These are phyloP conservation scores for Nomada ruficornis DNA, from an alignment of 2,888 invertebrate species.

Conservation along the genomic window DNA sequence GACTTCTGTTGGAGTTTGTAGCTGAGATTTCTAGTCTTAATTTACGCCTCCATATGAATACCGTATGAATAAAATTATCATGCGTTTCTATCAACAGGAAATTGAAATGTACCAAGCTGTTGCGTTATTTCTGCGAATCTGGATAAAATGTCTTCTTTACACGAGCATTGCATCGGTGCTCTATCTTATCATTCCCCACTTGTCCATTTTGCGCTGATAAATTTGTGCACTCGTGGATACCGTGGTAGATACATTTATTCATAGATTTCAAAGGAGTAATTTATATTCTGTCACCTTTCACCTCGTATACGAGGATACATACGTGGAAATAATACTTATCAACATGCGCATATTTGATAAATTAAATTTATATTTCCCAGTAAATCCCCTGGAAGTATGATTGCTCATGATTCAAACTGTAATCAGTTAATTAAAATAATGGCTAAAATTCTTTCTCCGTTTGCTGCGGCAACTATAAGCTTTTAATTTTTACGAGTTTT, in stretches of 20 bases:
- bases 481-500: not conserved
- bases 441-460: not conserved
- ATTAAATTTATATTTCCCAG: slow-evolving; percentile 15
- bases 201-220: slow-evolving; percentile 18
- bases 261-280: slow-evolving; percentile 26
- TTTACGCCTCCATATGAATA: no score
- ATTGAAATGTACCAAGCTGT: not conserved
- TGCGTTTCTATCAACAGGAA: not conserved
- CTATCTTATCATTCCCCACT: slow-evolving; percentile 31
- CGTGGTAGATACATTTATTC: slow-evolving; percentile 28
- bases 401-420: not conserved
- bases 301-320: not conserved
- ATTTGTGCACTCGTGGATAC: not conserved
- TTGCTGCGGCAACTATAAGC: not conserved
- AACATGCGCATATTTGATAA: not conserved
- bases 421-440: not conserved
- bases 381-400: not conserved
- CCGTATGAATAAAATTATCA: slow-evolving; percentile 4
- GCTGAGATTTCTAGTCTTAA: no score
- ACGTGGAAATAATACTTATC: not conserved
- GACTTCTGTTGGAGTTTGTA: no score
- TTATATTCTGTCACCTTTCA: slow-evolving; percentile 37
- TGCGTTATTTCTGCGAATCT: slow-evolving; percentile 1
- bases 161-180: slow-evolving; percentile 8
- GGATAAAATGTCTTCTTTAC: slow-evolving; percentile 20